These are phyloP conservation scores for Trematocara macrostoma DNA, from an alignment of 2,113 vertebrate species.

Conservation along the genomic window DNA sequence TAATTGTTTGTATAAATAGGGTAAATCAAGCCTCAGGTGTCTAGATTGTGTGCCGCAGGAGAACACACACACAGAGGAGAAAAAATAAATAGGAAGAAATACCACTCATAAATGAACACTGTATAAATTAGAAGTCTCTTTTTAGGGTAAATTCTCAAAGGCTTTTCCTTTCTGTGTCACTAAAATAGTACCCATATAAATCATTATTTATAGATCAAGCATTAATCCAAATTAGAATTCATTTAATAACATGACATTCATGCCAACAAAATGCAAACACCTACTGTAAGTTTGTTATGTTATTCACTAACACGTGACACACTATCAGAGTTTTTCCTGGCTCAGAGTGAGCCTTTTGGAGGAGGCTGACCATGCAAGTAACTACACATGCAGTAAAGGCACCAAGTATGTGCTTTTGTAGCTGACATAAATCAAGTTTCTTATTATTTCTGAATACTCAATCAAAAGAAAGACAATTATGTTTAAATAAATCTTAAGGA, in stretches of 20 bases:
- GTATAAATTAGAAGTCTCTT: neutral
- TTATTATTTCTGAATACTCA: neutral
- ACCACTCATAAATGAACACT: neutral
- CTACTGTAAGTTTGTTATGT: neutral
- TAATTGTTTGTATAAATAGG: conserved; percentile 17
- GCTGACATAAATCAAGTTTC: neutral
- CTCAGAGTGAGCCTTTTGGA: neutral
- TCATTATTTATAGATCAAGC: neutral
- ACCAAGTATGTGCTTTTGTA: neutral
- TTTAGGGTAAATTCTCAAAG: neutral
- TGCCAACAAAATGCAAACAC: neutral
- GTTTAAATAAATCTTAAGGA: neutral
- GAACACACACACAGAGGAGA: neutral
- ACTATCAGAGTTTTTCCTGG: neutral
- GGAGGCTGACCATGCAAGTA: neutral
- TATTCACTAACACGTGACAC: neutral
- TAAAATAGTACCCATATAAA: neutral
- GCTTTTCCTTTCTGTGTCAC: neutral
- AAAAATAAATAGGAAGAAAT: neutral
- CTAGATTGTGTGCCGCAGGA: neutral
- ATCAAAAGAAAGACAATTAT: neutral
- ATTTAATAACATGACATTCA: neutral
- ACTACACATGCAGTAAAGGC: neutral
- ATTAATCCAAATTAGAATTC: neutral
- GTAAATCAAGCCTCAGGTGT: neutral